Conservation (phyloP, 2,797 vertebrate species). For the Anguilla pacifica region DNA sequence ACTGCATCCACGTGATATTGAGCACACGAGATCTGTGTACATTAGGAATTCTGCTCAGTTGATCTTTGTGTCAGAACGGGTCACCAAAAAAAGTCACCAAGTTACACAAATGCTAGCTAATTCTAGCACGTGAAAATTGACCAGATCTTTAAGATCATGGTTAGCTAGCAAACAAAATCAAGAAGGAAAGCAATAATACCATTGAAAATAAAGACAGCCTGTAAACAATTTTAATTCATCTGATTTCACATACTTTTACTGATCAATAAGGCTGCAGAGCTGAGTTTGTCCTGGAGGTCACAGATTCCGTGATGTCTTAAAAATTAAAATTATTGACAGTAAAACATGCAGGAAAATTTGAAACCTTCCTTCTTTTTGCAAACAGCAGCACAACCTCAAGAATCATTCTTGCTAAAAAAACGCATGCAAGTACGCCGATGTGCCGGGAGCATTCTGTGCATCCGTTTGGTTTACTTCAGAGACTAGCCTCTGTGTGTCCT, state of each 20-base stretch:
- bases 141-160: neutral
- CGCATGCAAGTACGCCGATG: neutral
- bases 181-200: neutral
- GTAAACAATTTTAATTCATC: neutral
- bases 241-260: neutral
- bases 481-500: neutral
- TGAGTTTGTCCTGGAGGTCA: neutral
- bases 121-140: neutral
- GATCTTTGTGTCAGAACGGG: neutral
- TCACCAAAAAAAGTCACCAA: neutral
- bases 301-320: neutral
- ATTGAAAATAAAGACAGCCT: neutral
- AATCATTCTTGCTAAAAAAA: neutral
- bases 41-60: neutral
- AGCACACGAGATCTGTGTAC: neutral
- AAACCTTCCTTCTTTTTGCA: neutral
- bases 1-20: neutral
- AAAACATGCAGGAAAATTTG: neutral
- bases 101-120: neutral
- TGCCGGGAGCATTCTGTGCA: neutral
- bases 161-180: neutral
- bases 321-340: neutral
- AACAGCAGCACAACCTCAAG: neutral
- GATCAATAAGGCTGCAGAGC: neutral
- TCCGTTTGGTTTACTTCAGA: neutral